Conservation (phyloP, 2,888 invertebrate species). For the Pseudococcus viburni region DNA sequence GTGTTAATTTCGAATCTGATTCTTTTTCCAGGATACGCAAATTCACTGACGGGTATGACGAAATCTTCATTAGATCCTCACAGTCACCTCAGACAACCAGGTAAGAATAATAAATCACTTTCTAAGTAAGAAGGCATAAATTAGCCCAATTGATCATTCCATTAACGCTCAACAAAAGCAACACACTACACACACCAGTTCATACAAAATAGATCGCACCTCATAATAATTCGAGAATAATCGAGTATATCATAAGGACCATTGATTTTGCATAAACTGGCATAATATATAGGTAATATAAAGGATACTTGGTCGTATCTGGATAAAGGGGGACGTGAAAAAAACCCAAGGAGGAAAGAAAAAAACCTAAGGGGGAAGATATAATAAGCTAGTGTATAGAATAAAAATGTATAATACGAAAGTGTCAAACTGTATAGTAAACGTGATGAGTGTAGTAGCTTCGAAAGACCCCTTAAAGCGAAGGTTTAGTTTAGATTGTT, state of each 20-base stretch:
- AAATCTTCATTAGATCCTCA: slow-evolving; percentile 90
- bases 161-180: neutral
- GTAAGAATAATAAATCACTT: slow-evolving; percentile 73
- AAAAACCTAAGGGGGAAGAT: neutral
- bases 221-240: neutral
- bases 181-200: neutral
- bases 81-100: slow-evolving; percentile 91
- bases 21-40: slow-evolving; percentile 72
- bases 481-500: slow-evolving; percentile 65
- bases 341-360: slow-evolving; percentile 57
- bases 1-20: neutral
- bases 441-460: slow-evolving; percentile 52
- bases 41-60: slow-evolving; percentile 83
- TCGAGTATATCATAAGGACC: slow-evolving; percentile 19
- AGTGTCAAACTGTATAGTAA: slow-evolving; percentile 46
- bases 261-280: slow-evolving; percentile 24
- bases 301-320: neutral
- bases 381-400: slow-evolving; percentile 49
- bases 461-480: slow-evolving; percentile 32
- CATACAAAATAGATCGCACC: neutral
- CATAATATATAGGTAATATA: slow-evolving; percentile 3
- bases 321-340: neutral
- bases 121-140: neutral
- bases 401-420: slow-evolving; percentile 45
- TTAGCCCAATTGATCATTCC: neutral